Evolutionary conservation across 2,888 invertebrate genomes (phyloP).

Genomic region (Gastracanthus pulcherrimus): DNA sequence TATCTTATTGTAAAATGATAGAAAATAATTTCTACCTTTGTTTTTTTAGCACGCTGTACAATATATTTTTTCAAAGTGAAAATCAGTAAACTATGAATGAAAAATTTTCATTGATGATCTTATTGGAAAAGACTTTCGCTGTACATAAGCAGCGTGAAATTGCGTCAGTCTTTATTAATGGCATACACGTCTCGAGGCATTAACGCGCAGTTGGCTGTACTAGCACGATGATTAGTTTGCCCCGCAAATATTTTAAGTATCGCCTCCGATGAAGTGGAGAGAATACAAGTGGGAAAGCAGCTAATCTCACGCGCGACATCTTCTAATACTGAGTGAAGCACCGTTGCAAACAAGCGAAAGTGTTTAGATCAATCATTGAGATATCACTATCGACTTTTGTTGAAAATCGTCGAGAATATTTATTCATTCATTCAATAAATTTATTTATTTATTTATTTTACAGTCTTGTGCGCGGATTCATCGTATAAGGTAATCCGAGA

Average conservation of each 20-base stretch:
- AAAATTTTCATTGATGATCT: slow-evolving; percentile 37
- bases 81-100: slow-evolving; percentile 1
- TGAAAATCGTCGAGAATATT: not conserved
- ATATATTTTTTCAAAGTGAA: too few species aligned
- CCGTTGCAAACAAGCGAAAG: slow-evolving; percentile 25
- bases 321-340: not conserved
- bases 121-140: slow-evolving; percentile 45
- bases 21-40: too few species aligned
- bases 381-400: slow-evolving; percentile 31
- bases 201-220: not conserved
- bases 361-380: slow-evolving; percentile 37
- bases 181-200: slow-evolving; percentile 12
- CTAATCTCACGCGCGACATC: slow-evolving; percentile 39
- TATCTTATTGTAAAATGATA: too few species aligned
- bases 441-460: slow-evolving; percentile 38
- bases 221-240: slow-evolving; percentile 35
- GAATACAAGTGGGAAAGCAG: slow-evolving; percentile 8
- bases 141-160: not conserved
- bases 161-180: slow-evolving; percentile 52
- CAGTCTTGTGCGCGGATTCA: not conserved
- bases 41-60: too few species aligned
- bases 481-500: slow-evolving; percentile 1
- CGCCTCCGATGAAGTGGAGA: not conserved
- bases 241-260: slow-evolving; percentile 45
- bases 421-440: slow-evolving; percentile 42